Evolutionary conservation across 2,113 vertebrate genomes (phyloP).

Genomic region (Corvus cornix): DNA sequence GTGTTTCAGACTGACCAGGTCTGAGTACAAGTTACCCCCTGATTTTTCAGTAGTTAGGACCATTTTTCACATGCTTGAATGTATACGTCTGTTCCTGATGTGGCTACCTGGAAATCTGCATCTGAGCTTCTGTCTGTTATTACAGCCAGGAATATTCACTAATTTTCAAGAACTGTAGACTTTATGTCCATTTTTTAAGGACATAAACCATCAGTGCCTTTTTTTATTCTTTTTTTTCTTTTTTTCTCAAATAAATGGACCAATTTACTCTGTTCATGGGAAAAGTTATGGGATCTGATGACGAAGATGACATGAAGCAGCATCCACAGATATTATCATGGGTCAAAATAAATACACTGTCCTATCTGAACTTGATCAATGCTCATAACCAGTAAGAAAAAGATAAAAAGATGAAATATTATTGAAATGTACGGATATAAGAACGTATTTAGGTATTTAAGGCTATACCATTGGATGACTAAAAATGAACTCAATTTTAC

Average conservation of each 20-base stretch:
- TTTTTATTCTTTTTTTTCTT: not conserved
- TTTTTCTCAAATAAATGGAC: not conserved
- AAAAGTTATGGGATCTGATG: not conserved
- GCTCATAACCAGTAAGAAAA: not conserved
- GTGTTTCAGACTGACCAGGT: not conserved
- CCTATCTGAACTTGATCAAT: not conserved
- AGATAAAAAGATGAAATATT: not conserved
- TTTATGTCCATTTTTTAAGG: not conserved
- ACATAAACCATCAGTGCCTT: not conserved
- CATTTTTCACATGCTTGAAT: not conserved
- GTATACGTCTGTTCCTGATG: not conserved
- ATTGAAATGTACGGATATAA: not conserved
- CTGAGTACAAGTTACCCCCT: not conserved
- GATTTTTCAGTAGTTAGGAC: not conserved
- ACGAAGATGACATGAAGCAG: not conserved
- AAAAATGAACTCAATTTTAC: not conserved
- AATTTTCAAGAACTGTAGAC: not conserved
- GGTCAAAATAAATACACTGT: not conserved
- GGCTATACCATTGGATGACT: not conserved
- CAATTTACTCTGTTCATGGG: not conserved
- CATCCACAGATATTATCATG: not conserved
- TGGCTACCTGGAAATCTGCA: not conserved
- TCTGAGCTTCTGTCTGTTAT: not conserved
- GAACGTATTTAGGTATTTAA: not conserved
- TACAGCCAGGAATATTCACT: not conserved